These are phyloP conservation scores for Lamproptera curius DNA, from an alignment of 2,888 invertebrate species.

Conservation along the genomic window DNA sequence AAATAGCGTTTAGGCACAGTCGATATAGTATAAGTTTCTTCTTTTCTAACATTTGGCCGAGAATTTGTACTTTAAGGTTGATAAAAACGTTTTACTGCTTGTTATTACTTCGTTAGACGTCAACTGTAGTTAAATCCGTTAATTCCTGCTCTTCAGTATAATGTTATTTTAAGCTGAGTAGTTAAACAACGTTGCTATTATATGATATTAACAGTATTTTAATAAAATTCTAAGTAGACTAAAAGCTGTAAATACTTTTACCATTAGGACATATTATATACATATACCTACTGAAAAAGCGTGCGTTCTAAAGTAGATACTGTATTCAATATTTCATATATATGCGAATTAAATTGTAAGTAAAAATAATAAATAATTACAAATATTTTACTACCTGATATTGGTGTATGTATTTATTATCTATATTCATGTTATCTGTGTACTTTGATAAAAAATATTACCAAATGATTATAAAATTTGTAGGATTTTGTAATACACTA, in stretches of 20 bases:
- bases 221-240: too few relatives aligned
- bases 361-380: not conserved
- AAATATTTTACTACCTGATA: not conserved
- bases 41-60: constrained; percentile 1
- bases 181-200: too few relatives aligned
- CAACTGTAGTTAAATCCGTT: too few relatives aligned
- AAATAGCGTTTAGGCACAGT: constrained; percentile 47
- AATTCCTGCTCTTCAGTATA: too few relatives aligned
- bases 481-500: not conserved
- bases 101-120: too few relatives aligned
- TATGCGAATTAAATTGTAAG: not conserved
- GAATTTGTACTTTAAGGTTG: constrained; percentile 3
- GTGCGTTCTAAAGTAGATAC: constrained; percentile 74
- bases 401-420: not conserved
- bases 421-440: not conserved
- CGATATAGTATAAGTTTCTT: constrained; percentile 1
- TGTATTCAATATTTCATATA: constrained; percentile 28
- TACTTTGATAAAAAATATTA: not conserved
- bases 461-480: not conserved
- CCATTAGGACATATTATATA: constrained; percentile 24
- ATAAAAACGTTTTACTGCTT: too few relatives aligned
- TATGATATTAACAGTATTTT: too few relatives aligned
- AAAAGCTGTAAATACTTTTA: not conserved
- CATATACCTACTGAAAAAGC: constrained; percentile 53
- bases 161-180: too few relatives aligned